A percentile compares a stretch with the other conserved stretches of the same genome.
These are phyloP conservation scores for Coracias cyanogaster DNA, from an alignment of 2,797 vertebrate genomes.

Conservation along the genomic window DNA sequence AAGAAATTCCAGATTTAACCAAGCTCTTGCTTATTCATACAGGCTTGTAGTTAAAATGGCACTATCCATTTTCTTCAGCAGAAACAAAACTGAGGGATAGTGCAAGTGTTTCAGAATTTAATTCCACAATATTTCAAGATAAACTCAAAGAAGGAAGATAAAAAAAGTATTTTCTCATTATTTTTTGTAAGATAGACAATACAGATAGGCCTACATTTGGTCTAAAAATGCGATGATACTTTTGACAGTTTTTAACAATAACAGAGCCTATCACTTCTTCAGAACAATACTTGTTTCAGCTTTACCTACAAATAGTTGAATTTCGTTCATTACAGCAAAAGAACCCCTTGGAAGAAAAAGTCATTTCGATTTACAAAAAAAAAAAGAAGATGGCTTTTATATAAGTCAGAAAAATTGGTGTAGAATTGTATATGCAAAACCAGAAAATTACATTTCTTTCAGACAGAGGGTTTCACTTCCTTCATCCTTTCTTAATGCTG, in stretches of 20 bases:
- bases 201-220: not conserved
- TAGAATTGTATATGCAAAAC: not conserved
- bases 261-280: fast-evolving
- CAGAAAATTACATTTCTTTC: not conserved
- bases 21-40: not conserved
- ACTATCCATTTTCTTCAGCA: not conserved
- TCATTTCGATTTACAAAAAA: not conserved
- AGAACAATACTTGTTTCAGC: not conserved
- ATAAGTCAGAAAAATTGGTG: not conserved
- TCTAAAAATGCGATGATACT: not conserved
- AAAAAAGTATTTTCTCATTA: not conserved
- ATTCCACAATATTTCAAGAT: not conserved
- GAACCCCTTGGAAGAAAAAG: not conserved
- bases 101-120: not conserved
- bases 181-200: not conserved
- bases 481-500: not conserved
- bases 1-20: not conserved
- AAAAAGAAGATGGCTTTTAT: fast-evolving
- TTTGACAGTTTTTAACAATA: not conserved
- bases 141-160: not conserved
- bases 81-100: not conserved
- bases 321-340: not conserved
- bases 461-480: not conserved
- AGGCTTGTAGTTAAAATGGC: not conserved
- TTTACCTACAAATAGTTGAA: not conserved